phyloP scores from a whole-genome alignment of 1,140 invertebrate genomes.

The Ceratoteleas bidentatus region DNA sequence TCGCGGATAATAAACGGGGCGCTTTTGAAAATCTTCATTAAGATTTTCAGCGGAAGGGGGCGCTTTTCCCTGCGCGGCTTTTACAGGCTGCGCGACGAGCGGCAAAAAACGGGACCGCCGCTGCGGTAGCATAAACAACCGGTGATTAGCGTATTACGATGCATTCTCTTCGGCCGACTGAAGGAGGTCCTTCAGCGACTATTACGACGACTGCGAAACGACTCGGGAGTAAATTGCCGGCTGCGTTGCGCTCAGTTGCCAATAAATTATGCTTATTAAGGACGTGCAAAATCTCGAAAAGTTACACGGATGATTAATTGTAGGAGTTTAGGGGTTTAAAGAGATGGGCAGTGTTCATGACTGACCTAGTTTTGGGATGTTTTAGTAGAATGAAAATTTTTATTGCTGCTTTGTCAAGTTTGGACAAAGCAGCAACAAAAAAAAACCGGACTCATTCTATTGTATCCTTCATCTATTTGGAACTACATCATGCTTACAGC shows the following conservation, averaged over 20 bases:
- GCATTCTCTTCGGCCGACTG: slow-evolving; percentile 54
- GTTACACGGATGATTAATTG: slow-evolving; percentile 45
- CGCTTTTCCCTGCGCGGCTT: slow-evolving; percentile 13
- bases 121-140: slow-evolving; percentile 67
- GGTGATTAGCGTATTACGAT: slow-evolving; percentile 66
- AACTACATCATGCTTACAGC: too few species aligned
- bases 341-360: too few species aligned
- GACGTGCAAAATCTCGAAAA: slow-evolving; percentile 55
- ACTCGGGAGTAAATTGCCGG: slow-evolving; percentile 53
- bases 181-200: slow-evolving; percentile 57
- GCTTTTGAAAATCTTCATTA: slow-evolving; percentile 27
- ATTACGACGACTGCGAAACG: slow-evolving; percentile 60
- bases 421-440: too few species aligned
- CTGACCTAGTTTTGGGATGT: not conserved
- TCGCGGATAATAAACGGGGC: slow-evolving; percentile 23
- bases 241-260: slow-evolving; percentile 43
- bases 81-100: slow-evolving; percentile 6
- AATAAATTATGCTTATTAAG: slow-evolving; percentile 62
- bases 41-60: slow-evolving; percentile 19
- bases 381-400: not conserved
- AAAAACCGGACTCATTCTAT: too few species aligned
- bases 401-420: too few species aligned
- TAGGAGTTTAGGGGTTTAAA: too few species aligned
- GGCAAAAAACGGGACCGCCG: slow-evolving; percentile 40
- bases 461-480: too few species aligned